These are phyloP conservation scores for Tamias sibiricus DNA, from an alignment of 2,113 vertebrate genomes.

Conservation along the genomic window DNA sequence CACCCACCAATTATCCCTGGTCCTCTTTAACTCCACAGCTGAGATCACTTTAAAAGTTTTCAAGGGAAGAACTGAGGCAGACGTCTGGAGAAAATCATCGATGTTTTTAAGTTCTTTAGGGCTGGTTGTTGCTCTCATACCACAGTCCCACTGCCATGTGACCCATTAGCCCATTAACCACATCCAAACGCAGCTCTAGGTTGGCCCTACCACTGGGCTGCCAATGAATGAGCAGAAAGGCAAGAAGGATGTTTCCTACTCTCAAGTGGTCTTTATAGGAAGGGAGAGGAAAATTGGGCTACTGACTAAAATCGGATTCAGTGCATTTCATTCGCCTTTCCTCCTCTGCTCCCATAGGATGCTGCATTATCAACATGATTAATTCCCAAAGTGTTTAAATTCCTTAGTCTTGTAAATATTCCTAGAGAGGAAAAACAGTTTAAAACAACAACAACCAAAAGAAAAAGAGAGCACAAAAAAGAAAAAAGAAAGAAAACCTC, in stretches of 20 bases:
- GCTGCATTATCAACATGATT: neutral
- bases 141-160: neutral
- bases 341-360: neutral
- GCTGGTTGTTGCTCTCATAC: neutral
- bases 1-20: slow-evolving; percentile 5
- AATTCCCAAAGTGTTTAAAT: slow-evolving; percentile 39
- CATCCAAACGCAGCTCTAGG: neutral
- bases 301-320: neutral
- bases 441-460: neutral
- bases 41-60: slow-evolving; percentile 31
- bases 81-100: slow-evolving; percentile 4
- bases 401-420: slow-evolving; percentile 1
- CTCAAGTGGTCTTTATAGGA: neutral
- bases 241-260: neutral
- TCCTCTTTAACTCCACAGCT: slow-evolving; percentile 2
- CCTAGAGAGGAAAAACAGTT: neutral
- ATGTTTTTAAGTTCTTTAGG: neutral
- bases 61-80: neutral
- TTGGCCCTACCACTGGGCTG: neutral
- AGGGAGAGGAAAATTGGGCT: neutral
- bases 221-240: neutral
- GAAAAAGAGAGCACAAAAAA: neutral
- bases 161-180: neutral
- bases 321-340: neutral
- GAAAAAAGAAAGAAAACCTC: neutral